Base-by-base conservation (phyloP, 2,888 invertebrate species). In the Mystacides longicornis region DNA sequence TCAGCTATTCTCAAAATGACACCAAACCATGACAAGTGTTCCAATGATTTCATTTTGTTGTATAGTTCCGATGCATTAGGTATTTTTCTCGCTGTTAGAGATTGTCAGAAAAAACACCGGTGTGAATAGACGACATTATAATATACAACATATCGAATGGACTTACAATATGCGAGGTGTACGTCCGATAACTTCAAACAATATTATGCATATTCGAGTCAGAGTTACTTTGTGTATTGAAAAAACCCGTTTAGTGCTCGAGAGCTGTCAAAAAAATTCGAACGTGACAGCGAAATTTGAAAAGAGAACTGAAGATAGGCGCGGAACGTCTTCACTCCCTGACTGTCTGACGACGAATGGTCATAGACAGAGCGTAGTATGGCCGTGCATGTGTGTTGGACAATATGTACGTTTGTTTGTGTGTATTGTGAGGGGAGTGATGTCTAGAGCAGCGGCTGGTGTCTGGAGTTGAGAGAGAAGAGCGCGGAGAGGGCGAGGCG, bases 401-500 rank as follows among this genome's bases (percentile, higher is more conserved):
- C 37, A n/a, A 14, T 37, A 14, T 37, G 37, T 37, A 14, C 7
- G 16, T 37, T n/a, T 3, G 16, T 14, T 7, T 3, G 37, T 37
- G 7, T 3, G 37, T 37, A 16, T 37, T 37, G 37, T 37, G 37
- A 52, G 67, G 62, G 58, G 64, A 63, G 63, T 65, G 64, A 65
- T 63, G 68, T 67, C 65, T 67, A 50, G 56, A 51, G 55, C 53
- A 52, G 55, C 67, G 67, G 64, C 63, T 64, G 65, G 67, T 68
- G 69, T 54, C 57, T 55, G 59, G 48, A 67, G 67, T 65, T 67
- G 57, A 52, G 57, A 51, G 59, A 55, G 58, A 61, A 57, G 68
- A 68, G 68, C 68, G 69, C 66, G 71, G 71, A 69, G 74, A 71
- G 67, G 67, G 62, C 57, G 64, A 63, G 63, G 64, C 64, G 64